phyloP scores from a whole-genome alignment of 2,797 vertebrate genomes.

The Adrianichthys oophorus region DNA sequence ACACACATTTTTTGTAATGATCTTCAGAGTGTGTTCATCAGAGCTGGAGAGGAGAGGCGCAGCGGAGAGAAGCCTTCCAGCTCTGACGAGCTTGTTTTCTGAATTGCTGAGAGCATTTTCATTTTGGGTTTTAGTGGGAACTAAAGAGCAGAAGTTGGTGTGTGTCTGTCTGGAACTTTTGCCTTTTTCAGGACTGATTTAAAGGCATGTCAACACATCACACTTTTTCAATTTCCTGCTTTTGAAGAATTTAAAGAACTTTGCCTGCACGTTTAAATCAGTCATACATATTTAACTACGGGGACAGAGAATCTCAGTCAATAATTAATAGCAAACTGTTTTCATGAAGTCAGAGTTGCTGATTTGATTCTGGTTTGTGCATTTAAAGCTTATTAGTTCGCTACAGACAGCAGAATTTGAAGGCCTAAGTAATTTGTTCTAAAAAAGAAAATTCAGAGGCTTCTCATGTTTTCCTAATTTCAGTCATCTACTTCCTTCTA shows the following conservation, averaged over 20 bases:
- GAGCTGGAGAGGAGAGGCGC: conserved; percentile 19
- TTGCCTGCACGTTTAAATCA: neutral
- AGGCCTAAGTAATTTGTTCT: neutral
- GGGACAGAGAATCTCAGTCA: neutral
- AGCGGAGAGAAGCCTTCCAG: conserved; percentile 37
- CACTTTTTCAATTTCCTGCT: neutral
- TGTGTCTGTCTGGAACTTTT: conserved; percentile 10
- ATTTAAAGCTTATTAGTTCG: neutral
- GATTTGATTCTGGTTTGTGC: neutral
- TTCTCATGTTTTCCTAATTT: neutral
- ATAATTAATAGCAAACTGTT: neutral
- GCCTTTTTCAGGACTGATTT: conserved; percentile 7
- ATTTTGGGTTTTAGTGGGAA: neutral
- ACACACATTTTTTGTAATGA: conserved; percentile 23
- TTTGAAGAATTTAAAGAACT: neutral
- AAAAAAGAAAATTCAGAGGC: neutral
- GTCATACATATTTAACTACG: neutral
- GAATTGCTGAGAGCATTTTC: conserved; percentile 13
- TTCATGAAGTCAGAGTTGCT: neutral
- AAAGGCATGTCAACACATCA: neutral
- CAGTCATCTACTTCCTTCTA: neutral
- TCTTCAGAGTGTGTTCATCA: conserved; percentile 7
- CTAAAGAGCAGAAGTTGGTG: neutral
- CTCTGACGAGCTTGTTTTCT: conserved; percentile 41
- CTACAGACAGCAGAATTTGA: neutral